Evolutionary conservation across 2,113 vertebrate species (phyloP).

Genomic region (Phocoena phocoena): DNA sequence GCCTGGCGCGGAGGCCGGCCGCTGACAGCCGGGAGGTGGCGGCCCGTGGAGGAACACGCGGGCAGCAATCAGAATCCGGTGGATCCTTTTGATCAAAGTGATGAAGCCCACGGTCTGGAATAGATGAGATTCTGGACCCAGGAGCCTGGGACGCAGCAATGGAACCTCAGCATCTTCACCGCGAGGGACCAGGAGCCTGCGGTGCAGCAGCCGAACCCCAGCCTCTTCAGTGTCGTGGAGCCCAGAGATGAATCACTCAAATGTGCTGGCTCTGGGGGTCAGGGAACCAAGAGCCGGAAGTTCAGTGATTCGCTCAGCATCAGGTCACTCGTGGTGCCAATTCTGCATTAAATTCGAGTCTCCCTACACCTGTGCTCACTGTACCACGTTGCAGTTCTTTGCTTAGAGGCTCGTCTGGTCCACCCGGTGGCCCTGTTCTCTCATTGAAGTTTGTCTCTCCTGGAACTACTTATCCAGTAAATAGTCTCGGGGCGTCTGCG

Average conservation of each 20-base stretch:
- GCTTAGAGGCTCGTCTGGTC: background rate
- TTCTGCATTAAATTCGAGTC: background rate
- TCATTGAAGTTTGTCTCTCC: background rate
- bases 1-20: rapidly evolving
- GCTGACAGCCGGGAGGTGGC: background rate
- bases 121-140: background rate
- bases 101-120: background rate
- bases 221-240: background rate
- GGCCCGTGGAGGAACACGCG: background rate
- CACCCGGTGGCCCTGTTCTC: background rate
- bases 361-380: rapidly evolving
- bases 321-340: background rate
- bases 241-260: background rate
- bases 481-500: rapidly evolving
- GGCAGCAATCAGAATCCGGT: background rate
- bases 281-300: background rate
- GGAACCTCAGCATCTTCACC: background rate
- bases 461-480: too few species aligned
- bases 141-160: too few species aligned
- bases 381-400: rapidly evolving
- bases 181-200: background rate
- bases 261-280: background rate
- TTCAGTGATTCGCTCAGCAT: background rate
- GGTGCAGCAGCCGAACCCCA: background rate
- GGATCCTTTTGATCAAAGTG: background rate